Base-by-base conservation (phyloP, 2,888 invertebrate genomes). In the Pollenia griseotomentosa region DNA sequence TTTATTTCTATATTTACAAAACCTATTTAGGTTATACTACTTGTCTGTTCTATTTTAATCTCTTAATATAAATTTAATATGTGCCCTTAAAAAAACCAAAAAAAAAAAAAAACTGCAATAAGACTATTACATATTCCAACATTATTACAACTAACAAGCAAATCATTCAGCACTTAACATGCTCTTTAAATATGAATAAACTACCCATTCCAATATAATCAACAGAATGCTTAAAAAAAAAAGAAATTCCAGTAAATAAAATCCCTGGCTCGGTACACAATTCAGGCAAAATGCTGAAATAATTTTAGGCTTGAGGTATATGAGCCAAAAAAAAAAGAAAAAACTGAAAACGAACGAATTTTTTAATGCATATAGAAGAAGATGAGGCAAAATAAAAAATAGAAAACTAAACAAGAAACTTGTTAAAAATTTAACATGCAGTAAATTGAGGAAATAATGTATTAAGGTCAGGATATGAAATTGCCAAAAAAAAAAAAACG, bases 361-460 rank as follows among this genome's bases (percentile, higher is more conserved):
- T 16, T 59, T 14, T 55, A 71, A 48, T 73, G 84, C 71, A 65
- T 51, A 53, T 11, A 51, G 19, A 68, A 73, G 71, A 77, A 57
- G 48, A 78, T 55, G 61, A 16, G 19, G 66, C n/a, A 51, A n/a
- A 61, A 42, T 7, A 23, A 55, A 68, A 59, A 57, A 68, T 51
- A 61, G 1, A 59, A 57, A 40, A 63, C 61, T 61, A 61, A 75
- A 83, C 33, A 68, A 82, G 82, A 83, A 83, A 63, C 71, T 87
- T 73, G 77, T 85, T 85, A 83, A 85, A 85, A 88, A 88, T 88
- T 88, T 80, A 77, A 87, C 86, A 88, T 88, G 85, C 88, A 88
- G 84, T 84, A 88, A 89, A 88, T 89, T 88, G 89, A 89, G 88
- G 87, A 88, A 88, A 88, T 88, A 89, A 89, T 88, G 85, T 87